These are phyloP conservation scores for Catocala fraxini DNA, from an alignment of 2,888 invertebrate species.

Conservation along the genomic window DNA sequence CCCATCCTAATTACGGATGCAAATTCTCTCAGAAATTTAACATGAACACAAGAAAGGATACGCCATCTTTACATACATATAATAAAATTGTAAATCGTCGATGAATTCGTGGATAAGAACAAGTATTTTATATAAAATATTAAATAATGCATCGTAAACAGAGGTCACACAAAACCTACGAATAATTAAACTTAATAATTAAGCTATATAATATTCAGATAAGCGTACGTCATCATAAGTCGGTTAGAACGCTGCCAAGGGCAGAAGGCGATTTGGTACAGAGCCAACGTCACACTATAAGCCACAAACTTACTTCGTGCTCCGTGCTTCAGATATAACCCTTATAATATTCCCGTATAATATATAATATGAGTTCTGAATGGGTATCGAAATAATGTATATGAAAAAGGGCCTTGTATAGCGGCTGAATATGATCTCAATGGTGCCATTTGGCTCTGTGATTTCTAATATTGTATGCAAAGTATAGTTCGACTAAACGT, in stretches of 20 bases:
- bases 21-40: too few relatives aligned
- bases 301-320: slow-evolving; percentile 39
- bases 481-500: neutral
- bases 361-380: slow-evolving; percentile 9
- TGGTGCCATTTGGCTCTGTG: neutral
- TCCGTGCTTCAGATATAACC: slow-evolving; percentile 18
- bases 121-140: too few relatives aligned
- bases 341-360: slow-evolving; percentile 6
- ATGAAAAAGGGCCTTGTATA: slow-evolving; percentile 3
- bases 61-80: too few relatives aligned
- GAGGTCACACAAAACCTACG: neutral
- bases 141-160: neutral
- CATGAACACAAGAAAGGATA: too few relatives aligned
- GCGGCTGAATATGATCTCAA: neutral
- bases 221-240: slow-evolving; percentile 52
- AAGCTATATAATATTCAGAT: slow-evolving; percentile 16
- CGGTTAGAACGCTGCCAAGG: slow-evolving; percentile 62
- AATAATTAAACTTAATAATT: slow-evolving; percentile 17
- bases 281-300: slow-evolving; percentile 55
- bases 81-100: too few relatives aligned
- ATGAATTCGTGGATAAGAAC: too few relatives aligned
- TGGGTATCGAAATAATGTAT: neutral
- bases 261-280: slow-evolving; percentile 65
- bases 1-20: too few relatives aligned
- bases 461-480: neutral